A percentile compares a stretch with the other conserved stretches of the same genome.
phyloP scores from a whole-genome alignment of 2,888 invertebrate species.

The Dendrolimus pini region DNA sequence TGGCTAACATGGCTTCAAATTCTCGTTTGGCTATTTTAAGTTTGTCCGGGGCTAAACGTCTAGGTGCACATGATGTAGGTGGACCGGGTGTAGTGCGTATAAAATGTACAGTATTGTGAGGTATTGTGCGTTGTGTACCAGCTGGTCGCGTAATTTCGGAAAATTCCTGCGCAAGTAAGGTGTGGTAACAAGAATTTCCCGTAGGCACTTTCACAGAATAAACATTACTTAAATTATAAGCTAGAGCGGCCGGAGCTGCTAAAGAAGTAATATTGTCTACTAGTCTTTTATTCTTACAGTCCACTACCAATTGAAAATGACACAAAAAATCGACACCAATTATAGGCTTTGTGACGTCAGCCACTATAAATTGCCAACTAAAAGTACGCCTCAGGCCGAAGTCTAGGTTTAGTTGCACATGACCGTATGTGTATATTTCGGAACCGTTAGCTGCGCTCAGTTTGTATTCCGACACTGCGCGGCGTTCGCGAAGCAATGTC shows the following conservation, averaged over 20 bases:
- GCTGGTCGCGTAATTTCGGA: not conserved
- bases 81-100: not conserved
- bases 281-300: not conserved
- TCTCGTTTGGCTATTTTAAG: not conserved
- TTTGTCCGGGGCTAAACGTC: not conserved
- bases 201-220: not conserved
- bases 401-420: slow-evolving; percentile 12
- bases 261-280: not conserved
- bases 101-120: not conserved
- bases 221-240: not conserved
- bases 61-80: not conserved
- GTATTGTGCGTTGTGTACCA: not conserved
- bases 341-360: slow-evolving; percentile 1
- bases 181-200: not conserved
- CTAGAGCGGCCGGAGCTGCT: not conserved
- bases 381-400: slow-evolving; percentile 8
- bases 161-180: not conserved
- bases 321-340: not conserved
- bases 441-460: slow-evolving; percentile 21
- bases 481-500: slow-evolving; percentile 7
- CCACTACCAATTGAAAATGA: not conserved
- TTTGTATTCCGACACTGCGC: slow-evolving; percentile 7
- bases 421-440: slow-evolving; percentile 18
- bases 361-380: not conserved
- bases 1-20: not conserved